A percentile compares a stretch with the other conserved stretches of the same genome.
phyloP scores from a whole-genome alignment of 2,113 vertebrate species.

The Podarcis muralis region DNA sequence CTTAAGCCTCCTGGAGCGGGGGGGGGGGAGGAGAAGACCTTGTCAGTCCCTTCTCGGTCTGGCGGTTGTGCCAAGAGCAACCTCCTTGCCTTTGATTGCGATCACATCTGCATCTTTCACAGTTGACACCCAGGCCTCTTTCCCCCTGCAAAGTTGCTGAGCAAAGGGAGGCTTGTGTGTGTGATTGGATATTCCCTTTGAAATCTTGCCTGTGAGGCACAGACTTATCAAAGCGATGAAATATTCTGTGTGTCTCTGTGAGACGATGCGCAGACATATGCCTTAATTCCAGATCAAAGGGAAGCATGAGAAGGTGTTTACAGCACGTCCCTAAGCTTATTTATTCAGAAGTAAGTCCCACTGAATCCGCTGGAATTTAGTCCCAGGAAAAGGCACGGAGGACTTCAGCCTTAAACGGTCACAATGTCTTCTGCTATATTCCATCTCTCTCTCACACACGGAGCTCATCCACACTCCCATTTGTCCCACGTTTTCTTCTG shows the following conservation, averaged over 20 bases:
- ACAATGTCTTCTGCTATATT: neutral
- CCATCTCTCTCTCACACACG: no score
- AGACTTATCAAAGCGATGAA: conserved; percentile 65
- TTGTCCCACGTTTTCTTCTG: no score
- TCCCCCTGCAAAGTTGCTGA: conserved; percentile 14
- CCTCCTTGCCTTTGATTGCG: neutral
- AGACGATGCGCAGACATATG: neutral
- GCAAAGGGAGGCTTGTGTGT: conserved; percentile 34
- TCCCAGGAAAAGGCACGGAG: neutral
- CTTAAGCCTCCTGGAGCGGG: neutral
- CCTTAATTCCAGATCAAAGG: conserved; percentile 63
- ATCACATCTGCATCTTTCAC: conserved; percentile 1
- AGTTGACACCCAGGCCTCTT: neutral
- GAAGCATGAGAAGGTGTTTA: conserved; percentile 54
- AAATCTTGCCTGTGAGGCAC: conserved; percentile 69
- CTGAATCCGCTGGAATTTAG: neutral
- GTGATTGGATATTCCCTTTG: conserved; percentile 72
- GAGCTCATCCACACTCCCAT: no score
- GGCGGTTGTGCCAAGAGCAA: neutral
- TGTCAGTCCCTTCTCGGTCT: neutral
- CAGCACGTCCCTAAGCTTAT: conserved; percentile 36
- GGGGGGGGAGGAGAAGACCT: fast-evolving
- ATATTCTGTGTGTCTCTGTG: conserved; percentile 19
- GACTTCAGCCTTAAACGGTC: neutral
- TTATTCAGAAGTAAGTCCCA: neutral